Conservation (phyloP, 2,888 invertebrate species). For the Drosophila falleni region DNA sequence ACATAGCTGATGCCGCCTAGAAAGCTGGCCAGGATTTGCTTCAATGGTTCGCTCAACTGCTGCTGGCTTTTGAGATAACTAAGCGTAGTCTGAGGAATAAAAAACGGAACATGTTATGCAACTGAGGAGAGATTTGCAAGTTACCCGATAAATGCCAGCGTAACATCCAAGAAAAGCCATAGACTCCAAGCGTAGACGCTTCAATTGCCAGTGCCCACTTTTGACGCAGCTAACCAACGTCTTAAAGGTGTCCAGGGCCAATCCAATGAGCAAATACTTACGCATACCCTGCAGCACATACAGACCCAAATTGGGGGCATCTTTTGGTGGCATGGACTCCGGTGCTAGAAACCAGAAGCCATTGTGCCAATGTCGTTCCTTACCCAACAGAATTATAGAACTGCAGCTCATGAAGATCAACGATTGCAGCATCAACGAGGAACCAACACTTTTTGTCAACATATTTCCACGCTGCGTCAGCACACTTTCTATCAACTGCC, state of each 20-base stretch:
- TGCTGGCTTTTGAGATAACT: conserved; percentile 59
- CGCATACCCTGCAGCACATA: conserved; percentile 63
- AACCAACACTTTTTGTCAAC: conserved; percentile 49
- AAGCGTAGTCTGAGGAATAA: conserved; percentile 51
- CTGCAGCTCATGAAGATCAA: conserved; percentile 80
- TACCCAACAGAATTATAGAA: conserved; percentile 68
- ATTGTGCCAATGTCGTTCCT: conserved; percentile 41
- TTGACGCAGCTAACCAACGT: conserved; percentile 45
- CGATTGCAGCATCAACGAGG: conserved; percentile 62
- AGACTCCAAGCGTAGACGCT: conserved; percentile 56
- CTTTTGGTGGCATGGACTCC: conserved; percentile 5
- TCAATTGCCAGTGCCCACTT: conserved; percentile 31
- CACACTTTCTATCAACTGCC: conserved; percentile 69
- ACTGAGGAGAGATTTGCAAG: neutral
- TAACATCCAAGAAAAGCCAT: conserved; percentile 71
- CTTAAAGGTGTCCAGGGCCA: conserved; percentile 72
- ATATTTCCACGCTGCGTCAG: conserved; percentile 58
- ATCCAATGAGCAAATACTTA: conserved; percentile 70
- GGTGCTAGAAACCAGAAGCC: conserved; percentile 78
- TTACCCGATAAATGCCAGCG: conserved; percentile 79
- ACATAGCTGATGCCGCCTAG: conserved; percentile 72
- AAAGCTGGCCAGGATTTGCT: conserved; percentile 72
- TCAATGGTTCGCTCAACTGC: conserved; percentile 12
- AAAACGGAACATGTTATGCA: neutral
- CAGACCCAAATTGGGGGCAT: conserved; percentile 15